Evolutionary conservation across 2,113 vertebrate genomes (phyloP).

Genomic region (Leiothrix lutea): DNA sequence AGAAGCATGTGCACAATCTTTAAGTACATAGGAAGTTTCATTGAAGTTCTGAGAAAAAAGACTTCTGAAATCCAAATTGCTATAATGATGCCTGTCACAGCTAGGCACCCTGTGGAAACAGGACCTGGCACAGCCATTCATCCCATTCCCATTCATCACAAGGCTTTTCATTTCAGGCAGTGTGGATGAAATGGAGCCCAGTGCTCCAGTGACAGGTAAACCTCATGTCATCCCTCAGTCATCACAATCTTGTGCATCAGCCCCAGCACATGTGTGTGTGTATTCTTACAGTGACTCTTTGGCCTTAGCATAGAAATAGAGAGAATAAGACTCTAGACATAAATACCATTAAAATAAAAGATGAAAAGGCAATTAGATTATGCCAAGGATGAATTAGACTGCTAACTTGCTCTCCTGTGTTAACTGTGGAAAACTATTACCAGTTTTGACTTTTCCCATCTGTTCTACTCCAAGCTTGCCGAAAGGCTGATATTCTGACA

Average conservation of each 20-base stretch:
- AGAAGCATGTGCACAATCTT: not conserved
- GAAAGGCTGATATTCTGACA: slow-evolving; percentile 62
- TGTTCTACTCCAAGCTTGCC: slow-evolving; percentile 49
- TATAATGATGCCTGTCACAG: not conserved
- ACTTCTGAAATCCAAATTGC: not conserved
- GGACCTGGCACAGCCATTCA: not conserved
- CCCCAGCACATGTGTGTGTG: accelerated
- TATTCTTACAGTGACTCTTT: not conserved
- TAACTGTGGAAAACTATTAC: slow-evolving; percentile 18
- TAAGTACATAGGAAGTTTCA: not conserved
- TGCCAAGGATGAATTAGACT: not conserved
- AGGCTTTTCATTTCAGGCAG: not conserved
- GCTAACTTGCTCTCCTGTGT: not conserved
- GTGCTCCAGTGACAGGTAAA: not conserved
- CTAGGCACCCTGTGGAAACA: not conserved
- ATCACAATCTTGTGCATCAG: not conserved
- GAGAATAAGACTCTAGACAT: not conserved
- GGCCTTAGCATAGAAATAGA: not conserved
- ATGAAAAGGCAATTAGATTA: not conserved
- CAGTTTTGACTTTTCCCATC: slow-evolving; percentile 68
- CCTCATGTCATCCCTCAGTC: not conserved
- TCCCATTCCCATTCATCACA: not conserved
- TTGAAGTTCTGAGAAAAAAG: not conserved
- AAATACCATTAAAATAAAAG: not conserved
- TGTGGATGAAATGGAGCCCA: not conserved